Percentiles rank a stretch among this genome's conserved stretches.
These are phyloP conservation scores for Plebejus argus DNA, from an alignment of 2,888 invertebrate species.

Conservation along the genomic window DNA sequence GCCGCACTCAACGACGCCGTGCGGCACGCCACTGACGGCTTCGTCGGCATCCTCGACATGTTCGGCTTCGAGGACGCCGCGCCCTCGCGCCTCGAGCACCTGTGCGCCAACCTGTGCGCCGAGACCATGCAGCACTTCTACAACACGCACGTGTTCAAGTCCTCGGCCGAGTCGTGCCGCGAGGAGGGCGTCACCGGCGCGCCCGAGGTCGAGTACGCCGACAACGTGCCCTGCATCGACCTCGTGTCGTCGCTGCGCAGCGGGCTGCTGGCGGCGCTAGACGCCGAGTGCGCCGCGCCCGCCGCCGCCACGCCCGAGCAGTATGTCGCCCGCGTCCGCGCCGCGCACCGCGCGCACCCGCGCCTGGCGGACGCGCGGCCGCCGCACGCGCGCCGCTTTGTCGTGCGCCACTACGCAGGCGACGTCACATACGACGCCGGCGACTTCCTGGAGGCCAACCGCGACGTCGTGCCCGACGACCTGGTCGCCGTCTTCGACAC, in stretches of 20 bases:
- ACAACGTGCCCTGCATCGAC: conserved; percentile 97
- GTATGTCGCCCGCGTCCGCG: conserved; percentile 63
- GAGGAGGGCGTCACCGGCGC: conserved; percentile 96
- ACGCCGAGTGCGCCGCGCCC: conserved; percentile 93
- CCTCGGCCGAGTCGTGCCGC: conserved; percentile 88
- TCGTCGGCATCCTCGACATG: conserved; percentile 97
- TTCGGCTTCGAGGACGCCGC: conserved; percentile 97
- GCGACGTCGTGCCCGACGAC: conserved; percentile 95
- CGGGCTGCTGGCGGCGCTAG: conserved; percentile 94
- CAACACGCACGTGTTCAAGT: conserved; percentile 84
- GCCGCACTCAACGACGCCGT: conserved; percentile 95
- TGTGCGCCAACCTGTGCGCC: conserved; percentile 97
- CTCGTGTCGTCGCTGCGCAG: conserved; percentile 95
- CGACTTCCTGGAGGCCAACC: conserved; percentile 94
- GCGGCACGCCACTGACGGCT: conserved; percentile 95
- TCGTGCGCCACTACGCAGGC: conserved; percentile 91
- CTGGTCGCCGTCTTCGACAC: conserved; percentile 95
- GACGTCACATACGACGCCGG: conserved; percentile 93
- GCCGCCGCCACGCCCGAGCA: conserved; percentile 86
- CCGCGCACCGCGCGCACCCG: conserved; percentile 84
- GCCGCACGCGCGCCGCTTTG: conserved; percentile 90
- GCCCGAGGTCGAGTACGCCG: conserved; percentile 95
- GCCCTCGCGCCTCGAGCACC: conserved; percentile 94
- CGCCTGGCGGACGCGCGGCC: conserved; percentile 90
- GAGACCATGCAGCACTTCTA: conserved; percentile 99